Conservation (phyloP, 2,113 vertebrate species). For the Opisthocomus hoazin region DNA sequence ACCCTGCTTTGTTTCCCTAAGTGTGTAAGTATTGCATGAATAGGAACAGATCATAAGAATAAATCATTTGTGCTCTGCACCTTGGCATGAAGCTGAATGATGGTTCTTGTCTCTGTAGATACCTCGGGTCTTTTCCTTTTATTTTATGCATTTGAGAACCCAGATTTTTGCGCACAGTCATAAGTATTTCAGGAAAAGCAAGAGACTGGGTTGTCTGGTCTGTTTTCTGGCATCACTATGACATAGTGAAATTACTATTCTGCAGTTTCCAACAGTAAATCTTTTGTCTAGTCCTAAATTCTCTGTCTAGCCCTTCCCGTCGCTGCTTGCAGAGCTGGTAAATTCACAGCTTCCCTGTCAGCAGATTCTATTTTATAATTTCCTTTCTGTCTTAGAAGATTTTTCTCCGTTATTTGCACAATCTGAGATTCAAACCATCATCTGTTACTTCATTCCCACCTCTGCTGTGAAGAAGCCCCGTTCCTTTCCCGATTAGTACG, state of each 20-base stretch:
- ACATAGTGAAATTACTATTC: not conserved
- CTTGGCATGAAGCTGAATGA: not conserved
- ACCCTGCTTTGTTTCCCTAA: not conserved
- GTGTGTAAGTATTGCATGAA: not conserved
- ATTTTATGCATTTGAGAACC: not conserved
- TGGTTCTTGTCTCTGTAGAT: not conserved
- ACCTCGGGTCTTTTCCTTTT: not conserved
- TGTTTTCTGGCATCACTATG: not conserved
- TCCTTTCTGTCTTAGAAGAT: not conserved
- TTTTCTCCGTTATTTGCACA: not conserved
- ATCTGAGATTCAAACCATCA: not conserved
- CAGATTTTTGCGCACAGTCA: not conserved
- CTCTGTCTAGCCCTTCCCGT: not conserved
- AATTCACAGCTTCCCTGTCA: not conserved
- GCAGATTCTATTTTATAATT: conserved; percentile 3
- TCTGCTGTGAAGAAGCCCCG: not conserved
- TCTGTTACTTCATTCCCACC: not conserved
- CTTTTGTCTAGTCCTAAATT: not conserved
- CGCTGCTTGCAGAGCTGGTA: not conserved
- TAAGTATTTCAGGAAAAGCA: not conserved
- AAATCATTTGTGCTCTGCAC: not conserved
- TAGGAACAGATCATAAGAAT: not conserved
- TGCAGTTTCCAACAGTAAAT: not conserved
- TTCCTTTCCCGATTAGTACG: not conserved
- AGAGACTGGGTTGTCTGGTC: not conserved